Evolutionary conservation across 2,888 invertebrate genomes (phyloP), one percentile per base, ranked within the genome.

Genomic region (Ennomos fuscantarius): DNA sequence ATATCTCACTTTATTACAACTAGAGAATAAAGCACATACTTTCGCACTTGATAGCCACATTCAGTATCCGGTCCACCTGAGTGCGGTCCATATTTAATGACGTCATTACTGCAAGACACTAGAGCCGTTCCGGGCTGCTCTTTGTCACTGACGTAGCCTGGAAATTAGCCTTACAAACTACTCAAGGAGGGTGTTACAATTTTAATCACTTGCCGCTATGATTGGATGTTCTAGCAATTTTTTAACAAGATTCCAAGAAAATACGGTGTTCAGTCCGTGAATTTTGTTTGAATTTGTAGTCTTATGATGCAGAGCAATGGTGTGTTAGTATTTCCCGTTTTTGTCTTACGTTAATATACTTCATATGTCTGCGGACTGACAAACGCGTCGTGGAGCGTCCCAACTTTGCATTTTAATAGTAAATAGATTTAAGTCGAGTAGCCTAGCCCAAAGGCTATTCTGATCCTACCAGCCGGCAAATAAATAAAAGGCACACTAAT

Each of bases 41-140:
- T 39, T 47, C 24, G 9, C 44, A 48, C 53, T 36, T 49, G 48
- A 53, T 49, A 45, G 41, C n/a, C 15, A 46, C 45, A 11, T 40
- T 32, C 37, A 8, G 46, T 37, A 47, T 51, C 48, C 39, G 37
- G 56, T 46, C 53, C 51, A 62, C 42, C 54, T 41, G 54, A 58
- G 61, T 45, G 51, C 74, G 68, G 71, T 90, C 82, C 86, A 91
- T 91, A 88, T 91, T 91, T 91, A 88, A 91, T 85, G 90, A 88
- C 86, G 83, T 89, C 90, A 89, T 91, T 91, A 90, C 82, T 78
- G 77, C 77, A 78, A 80, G 82, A 81, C 81, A 82, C 79, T 80
- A 80, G 78, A 79, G 51, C 60, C 61, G 81, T 82, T 76, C 69
- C 65, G 60, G 74, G 82, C 76, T 55, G 52, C 66, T 64, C 73